Conservation (phyloP, 2,888 invertebrate species). For the Standfussiana lucernea region DNA sequence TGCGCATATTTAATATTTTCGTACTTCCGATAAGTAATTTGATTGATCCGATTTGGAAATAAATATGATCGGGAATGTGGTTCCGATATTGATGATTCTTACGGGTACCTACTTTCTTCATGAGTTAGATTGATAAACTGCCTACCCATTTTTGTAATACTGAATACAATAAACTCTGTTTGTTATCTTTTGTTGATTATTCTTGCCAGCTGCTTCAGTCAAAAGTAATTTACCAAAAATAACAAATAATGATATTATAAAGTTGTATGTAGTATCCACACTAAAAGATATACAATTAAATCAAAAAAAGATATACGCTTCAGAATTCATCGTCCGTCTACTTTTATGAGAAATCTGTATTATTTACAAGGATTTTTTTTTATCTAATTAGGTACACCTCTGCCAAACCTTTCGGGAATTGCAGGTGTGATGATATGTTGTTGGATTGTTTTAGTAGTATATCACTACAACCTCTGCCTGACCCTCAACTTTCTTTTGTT, state of each 20-base stretch:
- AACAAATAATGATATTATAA: background rate
- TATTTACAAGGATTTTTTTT: too few relatives aligned
- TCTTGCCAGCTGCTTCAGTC: background rate
- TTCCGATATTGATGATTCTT: conserved; percentile 22
- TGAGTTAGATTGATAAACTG: background rate
- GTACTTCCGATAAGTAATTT: conserved; percentile 36
- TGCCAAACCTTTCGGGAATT: background rate
- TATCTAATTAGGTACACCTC: background rate
- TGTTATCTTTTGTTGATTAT: background rate
- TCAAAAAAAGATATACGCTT: background rate
- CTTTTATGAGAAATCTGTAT: background rate
- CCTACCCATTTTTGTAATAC: background rate
- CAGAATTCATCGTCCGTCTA: background rate
- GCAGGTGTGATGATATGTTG: background rate
- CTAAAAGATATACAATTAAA: background rate
- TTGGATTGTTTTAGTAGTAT: background rate
- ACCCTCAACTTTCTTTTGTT: background rate
- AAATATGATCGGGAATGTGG: conserved; percentile 25
- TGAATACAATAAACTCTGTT: background rate
- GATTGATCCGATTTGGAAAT: conserved; percentile 28
- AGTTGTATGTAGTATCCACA: background rate
- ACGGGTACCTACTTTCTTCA: background rate
- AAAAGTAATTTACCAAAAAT: background rate
- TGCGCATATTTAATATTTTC: conserved; percentile 36
- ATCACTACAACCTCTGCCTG: background rate